Conservation (phyloP, 2,888 invertebrate species). For the Lepetodrilus schrolli region DNA sequence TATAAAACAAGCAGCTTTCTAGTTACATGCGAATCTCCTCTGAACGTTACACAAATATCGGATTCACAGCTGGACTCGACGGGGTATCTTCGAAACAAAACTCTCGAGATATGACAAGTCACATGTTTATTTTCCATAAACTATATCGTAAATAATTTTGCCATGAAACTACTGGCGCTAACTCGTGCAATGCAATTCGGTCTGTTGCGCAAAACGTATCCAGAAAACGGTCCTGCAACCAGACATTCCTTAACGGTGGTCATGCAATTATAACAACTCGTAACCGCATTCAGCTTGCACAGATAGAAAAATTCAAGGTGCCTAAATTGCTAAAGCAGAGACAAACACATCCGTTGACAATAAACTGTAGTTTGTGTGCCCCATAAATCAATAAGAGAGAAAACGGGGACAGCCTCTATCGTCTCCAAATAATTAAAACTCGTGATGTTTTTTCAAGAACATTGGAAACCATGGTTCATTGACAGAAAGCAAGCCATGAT, state of each 20-base stretch:
- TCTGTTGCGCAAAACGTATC: background rate
- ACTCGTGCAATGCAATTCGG: slow-evolving; percentile 13
- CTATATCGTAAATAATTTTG: slow-evolving; percentile 14
- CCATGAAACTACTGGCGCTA: slow-evolving; percentile 15
- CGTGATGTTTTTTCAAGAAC: background rate
- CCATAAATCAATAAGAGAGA: too few species aligned
- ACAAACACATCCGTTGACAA: too few species aligned
- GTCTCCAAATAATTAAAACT: too few species aligned
- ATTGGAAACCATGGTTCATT: too few species aligned
- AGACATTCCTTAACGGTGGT: too few species aligned
- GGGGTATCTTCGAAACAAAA: background rate
- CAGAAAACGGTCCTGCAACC: too few species aligned
- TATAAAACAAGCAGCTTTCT: slow-evolving; percentile 10
- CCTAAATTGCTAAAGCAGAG: too few species aligned
- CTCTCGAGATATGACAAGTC: slow-evolving; percentile 16
- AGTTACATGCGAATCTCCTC: slow-evolving; percentile 11
- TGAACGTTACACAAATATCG: background rate
- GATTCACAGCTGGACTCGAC: slow-evolving; percentile 8
- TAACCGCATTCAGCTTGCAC: too few species aligned
- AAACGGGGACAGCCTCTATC: too few species aligned
- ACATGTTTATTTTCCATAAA: slow-evolving; percentile 27
- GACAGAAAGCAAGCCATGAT: too few species aligned
- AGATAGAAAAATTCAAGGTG: background rate
- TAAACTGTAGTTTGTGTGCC: too few species aligned
- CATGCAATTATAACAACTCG: too few species aligned